Evolutionary conservation across 2,888 invertebrate genomes (phyloP).

Genomic region (Tetrapedia diversipes): DNA sequence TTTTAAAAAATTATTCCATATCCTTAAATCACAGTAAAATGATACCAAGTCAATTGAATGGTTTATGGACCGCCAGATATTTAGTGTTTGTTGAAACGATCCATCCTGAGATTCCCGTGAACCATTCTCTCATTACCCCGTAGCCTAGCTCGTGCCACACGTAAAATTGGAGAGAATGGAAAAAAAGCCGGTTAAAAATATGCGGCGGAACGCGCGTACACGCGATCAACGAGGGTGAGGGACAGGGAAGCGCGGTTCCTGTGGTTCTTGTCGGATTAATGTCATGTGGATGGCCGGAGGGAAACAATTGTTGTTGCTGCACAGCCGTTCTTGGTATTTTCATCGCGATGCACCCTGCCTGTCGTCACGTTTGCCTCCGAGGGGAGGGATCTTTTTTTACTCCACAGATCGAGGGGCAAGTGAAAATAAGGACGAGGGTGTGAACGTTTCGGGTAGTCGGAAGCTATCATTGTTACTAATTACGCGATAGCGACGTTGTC

Average conservation of each 20-base stretch:
- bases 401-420: slow-evolving; percentile 38
- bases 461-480: slow-evolving; percentile 56
- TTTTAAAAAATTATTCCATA: too few relatives aligned
- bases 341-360: slow-evolving; percentile 46
- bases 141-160: slow-evolving; percentile 18
- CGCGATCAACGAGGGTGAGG: slow-evolving; percentile 9
- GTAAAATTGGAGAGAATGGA: neutral
- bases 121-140: neutral
- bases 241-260: slow-evolving; percentile 15
- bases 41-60: too few relatives aligned
- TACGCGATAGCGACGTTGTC: slow-evolving; percentile 24
- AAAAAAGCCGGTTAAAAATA: slow-evolving; percentile 48
- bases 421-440: slow-evolving; percentile 48
- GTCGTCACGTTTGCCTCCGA: slow-evolving; percentile 52
- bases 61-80: too few relatives aligned
- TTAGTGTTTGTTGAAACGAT: too few relatives aligned
- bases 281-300: slow-evolving; percentile 52
- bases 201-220: slow-evolving; percentile 18
- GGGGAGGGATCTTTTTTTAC: slow-evolving; percentile 46
- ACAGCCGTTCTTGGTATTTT: slow-evolving; percentile 50
- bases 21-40: too few relatives aligned
- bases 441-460: slow-evolving; percentile 25
- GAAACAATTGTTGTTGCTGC: slow-evolving; percentile 54
- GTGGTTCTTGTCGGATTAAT: slow-evolving; percentile 41
- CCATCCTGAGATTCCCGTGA: neutral